Evolutionary conservation across 37 sponge, comb jelly and placozoan genomes (phyloP).

Genomic region (Lycopodina hypogea): DNA sequence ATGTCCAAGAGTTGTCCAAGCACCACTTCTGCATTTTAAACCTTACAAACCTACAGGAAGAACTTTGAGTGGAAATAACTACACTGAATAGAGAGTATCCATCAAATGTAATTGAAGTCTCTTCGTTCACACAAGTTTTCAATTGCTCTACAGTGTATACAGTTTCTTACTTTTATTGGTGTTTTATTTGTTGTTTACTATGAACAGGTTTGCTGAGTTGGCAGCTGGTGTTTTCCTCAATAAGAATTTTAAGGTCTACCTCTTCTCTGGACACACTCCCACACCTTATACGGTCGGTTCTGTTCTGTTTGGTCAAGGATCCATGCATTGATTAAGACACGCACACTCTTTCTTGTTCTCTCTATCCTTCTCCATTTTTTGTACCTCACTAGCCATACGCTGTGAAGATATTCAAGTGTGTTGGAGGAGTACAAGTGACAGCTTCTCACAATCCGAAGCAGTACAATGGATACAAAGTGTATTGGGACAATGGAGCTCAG

Average conservation of each 20-base stretch:
- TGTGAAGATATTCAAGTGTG: slow-evolving; percentile 59
- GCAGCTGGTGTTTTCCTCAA: slow-evolving; percentile 78
- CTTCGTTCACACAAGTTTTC: too few species aligned
- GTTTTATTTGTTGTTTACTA: too few species aligned
- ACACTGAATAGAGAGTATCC: too few species aligned
- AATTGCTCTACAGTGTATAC: too few species aligned
- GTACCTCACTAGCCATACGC: slow-evolving; percentile 87
- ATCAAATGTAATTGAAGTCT: too few species aligned
- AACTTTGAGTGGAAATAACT: too few species aligned
- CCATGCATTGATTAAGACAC: neutral
- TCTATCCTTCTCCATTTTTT: too few species aligned
- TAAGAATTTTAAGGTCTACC: slow-evolving; percentile 83
- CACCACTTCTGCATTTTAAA: too few species aligned
- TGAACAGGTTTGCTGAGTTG: slow-evolving; percentile 78
- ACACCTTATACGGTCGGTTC: slow-evolving; percentile 93
- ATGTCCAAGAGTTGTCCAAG: too few species aligned
- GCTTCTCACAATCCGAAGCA: slow-evolving; percentile 99
- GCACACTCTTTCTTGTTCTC: neutral
- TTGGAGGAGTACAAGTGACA: slow-evolving; percentile 94
- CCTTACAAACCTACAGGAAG: too few species aligned
- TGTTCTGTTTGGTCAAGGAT: neutral
- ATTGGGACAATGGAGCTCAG: slow-evolving; percentile 98
- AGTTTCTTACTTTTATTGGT: too few species aligned
- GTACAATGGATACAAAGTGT: slow-evolving; percentile 99
- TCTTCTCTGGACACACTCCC: slow-evolving; percentile 81